A percentile compares a stretch with the other conserved stretches of the same genome.
Conservation (phyloP, 2,797 vertebrate genomes). For the Atherinosoma microstoma region DNA sequence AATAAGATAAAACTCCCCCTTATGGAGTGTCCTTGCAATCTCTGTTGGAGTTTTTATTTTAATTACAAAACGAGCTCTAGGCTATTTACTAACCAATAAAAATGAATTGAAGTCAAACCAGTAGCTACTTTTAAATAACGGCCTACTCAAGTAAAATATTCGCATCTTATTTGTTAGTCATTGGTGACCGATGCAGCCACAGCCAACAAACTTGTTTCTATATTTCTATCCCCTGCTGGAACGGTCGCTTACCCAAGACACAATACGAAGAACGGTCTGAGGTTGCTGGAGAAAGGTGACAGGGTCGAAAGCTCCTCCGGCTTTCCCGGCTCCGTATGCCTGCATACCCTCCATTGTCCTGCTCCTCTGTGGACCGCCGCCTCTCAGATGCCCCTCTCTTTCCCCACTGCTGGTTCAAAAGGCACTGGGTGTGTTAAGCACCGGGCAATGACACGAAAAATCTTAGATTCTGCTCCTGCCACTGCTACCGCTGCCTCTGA, state of each 20-base stretch:
- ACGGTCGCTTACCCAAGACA: conserved; percentile 85
- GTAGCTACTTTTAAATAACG: not conserved
- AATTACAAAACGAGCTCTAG: not conserved
- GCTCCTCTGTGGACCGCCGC: conserved; percentile 49
- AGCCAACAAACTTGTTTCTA: conserved; percentile 2
- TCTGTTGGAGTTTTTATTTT: not conserved
- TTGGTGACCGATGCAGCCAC: not conserved
- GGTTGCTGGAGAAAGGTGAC: conserved; percentile 93
- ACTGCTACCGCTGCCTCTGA: conserved; percentile 2
- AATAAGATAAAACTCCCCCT: not conserved
- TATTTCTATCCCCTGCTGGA: not conserved
- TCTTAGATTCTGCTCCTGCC: conserved; percentile 16
- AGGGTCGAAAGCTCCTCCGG: conserved; percentile 95
- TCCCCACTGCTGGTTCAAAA: conserved; percentile 44
- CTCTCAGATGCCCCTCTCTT: conserved; percentile 47
- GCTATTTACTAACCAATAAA: not conserved
- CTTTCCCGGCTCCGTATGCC: conserved; percentile 95
- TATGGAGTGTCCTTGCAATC: not conserved
- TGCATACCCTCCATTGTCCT: conserved; percentile 89
- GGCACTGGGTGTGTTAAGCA: conserved; percentile 54
- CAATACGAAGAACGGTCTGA: conserved; percentile 91
- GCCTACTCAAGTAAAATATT: not conserved
- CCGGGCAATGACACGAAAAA: conserved; percentile 35
- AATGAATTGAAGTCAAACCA: not conserved
- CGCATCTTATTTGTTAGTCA: not conserved